Percentiles rank a stretch among this genome's conserved stretches.
Conservation (phyloP, 2,888 invertebrate species). For the Thymelicus acteon region DNA sequence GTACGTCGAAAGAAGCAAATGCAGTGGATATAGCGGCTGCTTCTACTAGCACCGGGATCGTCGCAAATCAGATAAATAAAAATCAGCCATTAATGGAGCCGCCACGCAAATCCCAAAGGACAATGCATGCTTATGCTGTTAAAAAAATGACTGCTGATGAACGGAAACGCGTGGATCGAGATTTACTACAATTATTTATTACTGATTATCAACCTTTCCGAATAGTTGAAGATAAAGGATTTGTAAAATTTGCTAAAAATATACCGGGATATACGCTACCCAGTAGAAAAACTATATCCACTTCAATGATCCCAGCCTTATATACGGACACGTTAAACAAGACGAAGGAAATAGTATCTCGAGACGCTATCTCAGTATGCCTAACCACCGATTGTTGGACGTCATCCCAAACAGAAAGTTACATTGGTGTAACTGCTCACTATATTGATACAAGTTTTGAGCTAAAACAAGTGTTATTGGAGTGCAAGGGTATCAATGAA, state of each 20-base stretch:
- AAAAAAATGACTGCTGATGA: conserved; percentile 27
- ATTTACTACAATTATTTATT: conserved; percentile 40
- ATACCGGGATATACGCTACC: conserved; percentile 44
- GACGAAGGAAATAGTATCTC: not conserved
- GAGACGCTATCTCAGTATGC: not conserved
- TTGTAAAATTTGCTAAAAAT: conserved; percentile 39
- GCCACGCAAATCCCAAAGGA: conserved; percentile 3
- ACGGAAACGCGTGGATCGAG: conserved; percentile 35
- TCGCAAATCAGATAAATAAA: not conserved
- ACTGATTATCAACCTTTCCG: conserved; percentile 42
- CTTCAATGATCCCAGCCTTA: conserved; percentile 15
- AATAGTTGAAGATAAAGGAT: conserved; percentile 41
- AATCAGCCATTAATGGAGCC: not conserved
- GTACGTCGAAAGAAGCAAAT: not conserved
- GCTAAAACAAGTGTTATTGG: not conserved
- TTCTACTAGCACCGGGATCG: not conserved
- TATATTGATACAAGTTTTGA: conserved; percentile 1
- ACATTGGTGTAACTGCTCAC: conserved; percentile 13
- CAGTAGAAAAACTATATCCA: conserved; percentile 40
- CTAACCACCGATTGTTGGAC: conserved; percentile 12
- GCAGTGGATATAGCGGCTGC: not conserved
- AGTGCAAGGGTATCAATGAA: not conserved
- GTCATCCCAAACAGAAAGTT: not conserved
- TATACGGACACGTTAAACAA: conserved; percentile 2
- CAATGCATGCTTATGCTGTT: conserved; percentile 7